Percentiles rank a stretch among this genome's conserved stretches.
Conservation (phyloP, 92 coral and sea anemone genomes). For the Pocillopora meandrina region DNA sequence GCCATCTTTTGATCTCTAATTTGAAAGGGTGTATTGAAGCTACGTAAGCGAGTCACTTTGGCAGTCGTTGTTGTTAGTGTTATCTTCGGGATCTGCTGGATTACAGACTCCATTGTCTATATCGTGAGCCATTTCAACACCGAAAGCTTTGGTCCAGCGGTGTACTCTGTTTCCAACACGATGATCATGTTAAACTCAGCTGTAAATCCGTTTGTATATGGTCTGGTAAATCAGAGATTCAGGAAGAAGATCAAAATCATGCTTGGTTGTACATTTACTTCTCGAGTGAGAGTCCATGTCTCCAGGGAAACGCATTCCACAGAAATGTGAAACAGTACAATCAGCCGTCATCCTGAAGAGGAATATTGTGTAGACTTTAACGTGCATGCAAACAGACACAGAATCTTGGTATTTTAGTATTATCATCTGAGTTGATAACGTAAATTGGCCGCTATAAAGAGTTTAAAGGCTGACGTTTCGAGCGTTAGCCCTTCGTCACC, state of each 20-base stretch:
- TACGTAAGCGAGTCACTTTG: slow-evolving; percentile 35
- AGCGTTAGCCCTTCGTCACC: too few species aligned
- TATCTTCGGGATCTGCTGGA: slow-evolving; percentile 31
- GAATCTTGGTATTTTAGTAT: too few species aligned
- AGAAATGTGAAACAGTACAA: background rate
- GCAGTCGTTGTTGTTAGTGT: slow-evolving; percentile 16
- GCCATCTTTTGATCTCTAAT: background rate
- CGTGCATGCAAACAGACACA: slow-evolving; percentile 11
- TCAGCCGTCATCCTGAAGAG: background rate
- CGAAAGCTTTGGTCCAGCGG: background rate
- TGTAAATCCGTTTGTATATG: slow-evolving; percentile 12
- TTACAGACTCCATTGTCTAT: slow-evolving; percentile 15
- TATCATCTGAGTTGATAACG: too few species aligned
- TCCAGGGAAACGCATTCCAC: background rate
- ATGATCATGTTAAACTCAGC: slow-evolving; percentile 18
- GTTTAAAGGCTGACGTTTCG: too few species aligned
- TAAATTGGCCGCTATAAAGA: too few species aligned
- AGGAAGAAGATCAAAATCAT: slow-evolving; percentile 16
- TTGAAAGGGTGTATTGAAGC: slow-evolving; percentile 22
- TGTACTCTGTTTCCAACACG: slow-evolving; percentile 7
- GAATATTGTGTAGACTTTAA: background rate
- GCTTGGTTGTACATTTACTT: background rate
- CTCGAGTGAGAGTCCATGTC: background rate
- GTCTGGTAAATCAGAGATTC: slow-evolving; percentile 22
- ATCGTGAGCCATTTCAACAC: slow-evolving; percentile 9